Percentiles rank a stretch among this genome's conserved stretches.
Evolutionary conservation across 2,113 vertebrate species (phyloP).

Genomic region (Athene cunicularia): DNA sequence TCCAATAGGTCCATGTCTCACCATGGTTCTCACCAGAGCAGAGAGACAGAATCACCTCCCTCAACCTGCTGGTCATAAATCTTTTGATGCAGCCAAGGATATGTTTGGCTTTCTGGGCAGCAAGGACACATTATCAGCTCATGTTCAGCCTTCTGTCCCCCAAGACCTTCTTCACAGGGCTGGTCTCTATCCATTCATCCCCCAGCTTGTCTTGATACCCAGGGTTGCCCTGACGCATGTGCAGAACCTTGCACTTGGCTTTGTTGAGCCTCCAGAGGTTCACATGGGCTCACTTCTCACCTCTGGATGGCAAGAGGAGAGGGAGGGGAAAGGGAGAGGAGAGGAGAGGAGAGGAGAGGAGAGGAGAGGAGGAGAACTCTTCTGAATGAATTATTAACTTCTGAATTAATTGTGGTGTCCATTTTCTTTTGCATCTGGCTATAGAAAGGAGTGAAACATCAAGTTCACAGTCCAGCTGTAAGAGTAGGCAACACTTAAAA

Average conservation of each 20-base stretch:
- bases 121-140: no score
- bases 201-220: no score
- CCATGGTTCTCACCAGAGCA: not conserved
- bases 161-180: no score
- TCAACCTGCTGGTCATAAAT: fast-evolving
- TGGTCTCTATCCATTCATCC: no score
- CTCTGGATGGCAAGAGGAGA: no score
- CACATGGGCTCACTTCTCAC: no score
- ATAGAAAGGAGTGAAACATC: not conserved
- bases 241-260: no score
- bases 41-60: not conserved
- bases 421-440: not conserved
- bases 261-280: no score
- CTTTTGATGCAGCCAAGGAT: not conserved
- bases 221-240: no score
- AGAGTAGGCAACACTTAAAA: not conserved
- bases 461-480: not conserved
- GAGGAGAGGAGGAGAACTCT: not conserved
- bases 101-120: no score
- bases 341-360: not conserved
- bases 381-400: not conserved
- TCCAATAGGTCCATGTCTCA: not conserved
- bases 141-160: no score
- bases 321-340: no score
- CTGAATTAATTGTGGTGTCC: not conserved